These are phyloP conservation scores for Drosophila kanekoi DNA, from an alignment of 2,888 invertebrate genomes.

Conservation along the genomic window DNA sequence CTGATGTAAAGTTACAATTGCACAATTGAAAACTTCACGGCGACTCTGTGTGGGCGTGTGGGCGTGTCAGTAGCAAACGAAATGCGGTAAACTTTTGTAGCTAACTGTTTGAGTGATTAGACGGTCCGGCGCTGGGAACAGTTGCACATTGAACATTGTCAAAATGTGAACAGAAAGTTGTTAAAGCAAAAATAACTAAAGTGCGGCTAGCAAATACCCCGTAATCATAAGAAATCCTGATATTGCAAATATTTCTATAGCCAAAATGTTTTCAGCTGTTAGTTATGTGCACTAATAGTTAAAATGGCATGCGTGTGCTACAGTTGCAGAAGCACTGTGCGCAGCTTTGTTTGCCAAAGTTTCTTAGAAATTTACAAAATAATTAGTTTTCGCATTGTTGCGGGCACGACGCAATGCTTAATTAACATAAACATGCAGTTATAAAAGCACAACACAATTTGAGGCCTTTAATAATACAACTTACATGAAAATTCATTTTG, in stretches of 20 bases:
- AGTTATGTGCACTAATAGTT: too few relatives aligned
- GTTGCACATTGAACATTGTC: conserved; percentile 24
- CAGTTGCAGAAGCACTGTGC: not conserved
- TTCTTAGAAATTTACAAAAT: not conserved
- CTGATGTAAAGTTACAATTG: conserved; percentile 60
- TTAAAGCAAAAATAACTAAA: not conserved
- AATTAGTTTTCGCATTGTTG: too few relatives aligned
- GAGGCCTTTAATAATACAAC: conserved; percentile 4
- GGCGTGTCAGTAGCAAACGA: conserved; percentile 5
- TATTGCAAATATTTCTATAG: not conserved
- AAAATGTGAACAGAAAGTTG: conserved; percentile 26
- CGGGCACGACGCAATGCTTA: conserved; percentile 9
- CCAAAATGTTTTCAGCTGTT: too few relatives aligned
- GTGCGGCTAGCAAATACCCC: not conserved
- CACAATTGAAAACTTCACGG: conserved; percentile 39
- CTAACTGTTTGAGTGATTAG: conserved; percentile 67
- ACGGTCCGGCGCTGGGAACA: conserved; percentile 16
- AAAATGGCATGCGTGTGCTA: not conserved
- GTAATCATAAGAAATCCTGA: not conserved
- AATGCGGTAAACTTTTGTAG: conserved; percentile 40
- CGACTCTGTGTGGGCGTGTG: not conserved
- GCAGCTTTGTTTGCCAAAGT: not conserved
- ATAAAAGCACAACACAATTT: not conserved
- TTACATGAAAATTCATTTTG: conserved; percentile 15
- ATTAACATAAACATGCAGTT: conserved; percentile 7